Evolutionary conservation across 2,113 vertebrate genomes (phyloP), one percentile per base, ranked within the genome.

Genomic region (Hemichromis elongatus): DNA sequence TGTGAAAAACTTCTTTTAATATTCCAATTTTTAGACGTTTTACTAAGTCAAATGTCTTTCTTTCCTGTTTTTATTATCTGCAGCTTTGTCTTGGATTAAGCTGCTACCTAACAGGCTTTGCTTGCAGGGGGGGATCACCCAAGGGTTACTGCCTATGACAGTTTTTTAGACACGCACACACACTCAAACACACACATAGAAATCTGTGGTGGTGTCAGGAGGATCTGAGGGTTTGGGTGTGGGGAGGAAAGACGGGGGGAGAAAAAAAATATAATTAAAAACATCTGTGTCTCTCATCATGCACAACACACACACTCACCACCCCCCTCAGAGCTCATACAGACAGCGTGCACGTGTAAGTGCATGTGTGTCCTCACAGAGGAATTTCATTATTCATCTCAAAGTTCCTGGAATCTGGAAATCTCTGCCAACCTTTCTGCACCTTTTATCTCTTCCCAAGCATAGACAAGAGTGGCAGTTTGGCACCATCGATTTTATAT

Each of bases 201-300:
- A 40, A 82, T 82, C 83, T 90, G 86, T 14, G 66, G 88, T 78
- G 90, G 81, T 90, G 82, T 88, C 50, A 89, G 73, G 87, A 93
- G 85, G 92, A 94, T 97, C 94, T 92, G 95, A 97, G 97, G 90
- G 78, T 93, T 93, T 90, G 80, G 96, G 96, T 96, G 97, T 96
- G 96, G 96, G 97, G 96, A 95, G 96, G 96, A 82, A 88, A 82
- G 78, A 85, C 37, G 54, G 75, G n/a, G 88, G 83, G 82, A 68
- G 90, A 80, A 92, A 88, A 90, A 93, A 86, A 92, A 92, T 54
- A 95, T 92, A 98, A 98, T 96, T 90, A 94, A 97, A 98, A 98
- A 96, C 98, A 99, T 96, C 97, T 98, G 97, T 94, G 95, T 95
- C 89, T 95, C 84, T 95, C 94, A 97, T 95, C 97, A 97, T 96